A percentile compares a stretch with the other conserved stretches of the same genome.
Conservation (phyloP, 1,140 invertebrate genomes). For the Trinorchestia longiramus region DNA sequence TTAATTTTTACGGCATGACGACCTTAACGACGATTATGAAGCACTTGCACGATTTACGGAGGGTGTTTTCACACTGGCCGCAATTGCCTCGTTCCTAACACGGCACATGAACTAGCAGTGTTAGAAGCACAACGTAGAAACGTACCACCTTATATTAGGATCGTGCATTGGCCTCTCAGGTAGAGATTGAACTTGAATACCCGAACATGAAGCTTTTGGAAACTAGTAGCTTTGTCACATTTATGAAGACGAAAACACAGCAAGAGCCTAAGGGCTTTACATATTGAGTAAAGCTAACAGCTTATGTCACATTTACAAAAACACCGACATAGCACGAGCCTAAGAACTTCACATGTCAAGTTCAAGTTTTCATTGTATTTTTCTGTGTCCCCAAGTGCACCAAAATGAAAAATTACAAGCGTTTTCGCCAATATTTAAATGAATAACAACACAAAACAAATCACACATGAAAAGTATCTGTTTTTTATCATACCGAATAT, state of each 20-base stretch:
- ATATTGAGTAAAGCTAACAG: not conserved
- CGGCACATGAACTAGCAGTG: not conserved
- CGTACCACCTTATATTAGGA: not conserved
- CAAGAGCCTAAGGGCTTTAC: not conserved
- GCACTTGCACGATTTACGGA: slow-evolving; percentile 32
- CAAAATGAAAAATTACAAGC: not conserved
- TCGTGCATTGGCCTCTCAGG: not conserved
- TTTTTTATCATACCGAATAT: not conserved
- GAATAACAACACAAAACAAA: not conserved
- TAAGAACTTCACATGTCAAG: too few species aligned
- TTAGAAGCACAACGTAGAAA: not conserved
- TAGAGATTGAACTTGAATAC: not conserved
- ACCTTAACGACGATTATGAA: slow-evolving; percentile 35
- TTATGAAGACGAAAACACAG: not conserved
- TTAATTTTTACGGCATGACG: slow-evolving; percentile 34
- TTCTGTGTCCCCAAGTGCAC: not conserved
- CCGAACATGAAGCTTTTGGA: not conserved
- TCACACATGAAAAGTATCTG: not conserved
- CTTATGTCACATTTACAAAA: too few species aligned
- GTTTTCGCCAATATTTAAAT: not conserved
- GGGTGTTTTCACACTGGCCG: not conserved
- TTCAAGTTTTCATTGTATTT: too few species aligned
- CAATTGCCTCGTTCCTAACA: not conserved
- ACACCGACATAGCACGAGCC: too few species aligned
- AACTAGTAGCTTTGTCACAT: not conserved